A percentile compares a stretch with the other conserved stretches of the same genome.
phyloP scores from a whole-genome alignment of 30 jellyfish, hydroid and myxozoan species.

The Hydra vulgaris region DNA sequence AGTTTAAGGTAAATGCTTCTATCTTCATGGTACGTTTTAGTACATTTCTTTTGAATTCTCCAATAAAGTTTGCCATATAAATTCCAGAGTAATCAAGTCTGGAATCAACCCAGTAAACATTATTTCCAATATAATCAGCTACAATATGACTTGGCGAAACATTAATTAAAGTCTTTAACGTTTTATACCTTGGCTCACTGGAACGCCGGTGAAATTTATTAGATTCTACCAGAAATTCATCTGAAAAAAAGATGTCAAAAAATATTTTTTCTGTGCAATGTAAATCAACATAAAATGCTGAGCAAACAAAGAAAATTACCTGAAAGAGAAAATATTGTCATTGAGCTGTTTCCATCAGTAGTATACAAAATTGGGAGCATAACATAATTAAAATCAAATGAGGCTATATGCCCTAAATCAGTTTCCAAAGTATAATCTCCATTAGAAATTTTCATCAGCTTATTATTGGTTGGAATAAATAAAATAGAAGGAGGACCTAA shows the following conservation, averaged over 20 bases:
- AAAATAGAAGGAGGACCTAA: constrained; percentile 43
- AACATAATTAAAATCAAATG: constrained; percentile 1
- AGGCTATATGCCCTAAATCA: neutral
- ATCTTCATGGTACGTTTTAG: constrained; percentile 1
- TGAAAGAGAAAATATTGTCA: neutral
- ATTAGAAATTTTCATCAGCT: neutral
- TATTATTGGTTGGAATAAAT: constrained; percentile 33
- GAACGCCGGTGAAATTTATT: constrained; percentile 21
- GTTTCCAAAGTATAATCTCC: neutral
- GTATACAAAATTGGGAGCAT: neutral
- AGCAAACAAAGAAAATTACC: neutral
- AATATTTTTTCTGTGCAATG: neutral
- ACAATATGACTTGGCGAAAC: constrained; percentile 55
- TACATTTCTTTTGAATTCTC: constrained; percentile 21
- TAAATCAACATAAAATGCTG: neutral
- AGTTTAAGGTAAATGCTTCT: constrained; percentile 46
- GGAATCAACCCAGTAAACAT: constrained; percentile 67
- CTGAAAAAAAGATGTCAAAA: neutral
- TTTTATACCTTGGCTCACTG: constrained; percentile 24
- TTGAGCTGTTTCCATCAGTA: neutral
- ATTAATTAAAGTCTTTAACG: constrained; percentile 9
- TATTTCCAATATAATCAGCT: constrained; percentile 86
- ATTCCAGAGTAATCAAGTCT: constrained; percentile 37
- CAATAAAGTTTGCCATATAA: constrained; percentile 57
- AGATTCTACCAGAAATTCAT: neutral